Base-by-base conservation (phyloP, 2,888 invertebrate species). In the Ophion slaviceki region DNA sequence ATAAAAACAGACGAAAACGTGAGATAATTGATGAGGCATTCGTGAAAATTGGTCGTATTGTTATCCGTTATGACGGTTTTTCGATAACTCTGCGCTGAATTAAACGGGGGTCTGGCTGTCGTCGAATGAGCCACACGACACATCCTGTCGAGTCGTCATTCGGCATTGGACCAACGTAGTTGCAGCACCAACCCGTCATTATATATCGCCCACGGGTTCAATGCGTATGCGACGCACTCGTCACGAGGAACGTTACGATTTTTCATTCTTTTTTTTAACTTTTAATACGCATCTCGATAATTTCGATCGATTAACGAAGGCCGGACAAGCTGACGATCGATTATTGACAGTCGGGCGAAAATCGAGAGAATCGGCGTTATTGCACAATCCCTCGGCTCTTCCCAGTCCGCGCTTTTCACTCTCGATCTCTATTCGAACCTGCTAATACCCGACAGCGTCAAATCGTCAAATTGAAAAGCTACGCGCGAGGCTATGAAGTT, bases 381-480 rank as follows among this genome's bases (percentile, higher is more conserved):
- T 70, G 59, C 20, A n/a, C 28, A 45, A 40, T 32, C 70, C 20
- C 61, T n/a, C 20, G 53, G 53, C 53, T 61, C 20, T 8, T 61
- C 40, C 59, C 32, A 14, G 7, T 28, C 17, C 7, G 17, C 40
- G 6, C 59, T 61, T 62, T 78, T 78, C 61, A 61, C 45, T 17
- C 71, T 71, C 70, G 32, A 53, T 53, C 47, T 71, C 62, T 53
- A 36, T 53, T 61, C 40, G 8, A n/a, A 40, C 47, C 14, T 36
- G 24, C 59, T 80, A 64, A 72, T 71, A 24, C 36, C 36, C 53
- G 79, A 61, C 28, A 57, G 36, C 45, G 64, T 71, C 62, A 70
- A 45, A 40, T 10, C 62, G 78, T 79, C 70, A 71, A 72, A 80
- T 80, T 72, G 14, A 64, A 80, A 72, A 80, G 64, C 64, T 62